Conservation (phyloP, 2,888 invertebrate species). For the Quadriops clusia region DNA sequence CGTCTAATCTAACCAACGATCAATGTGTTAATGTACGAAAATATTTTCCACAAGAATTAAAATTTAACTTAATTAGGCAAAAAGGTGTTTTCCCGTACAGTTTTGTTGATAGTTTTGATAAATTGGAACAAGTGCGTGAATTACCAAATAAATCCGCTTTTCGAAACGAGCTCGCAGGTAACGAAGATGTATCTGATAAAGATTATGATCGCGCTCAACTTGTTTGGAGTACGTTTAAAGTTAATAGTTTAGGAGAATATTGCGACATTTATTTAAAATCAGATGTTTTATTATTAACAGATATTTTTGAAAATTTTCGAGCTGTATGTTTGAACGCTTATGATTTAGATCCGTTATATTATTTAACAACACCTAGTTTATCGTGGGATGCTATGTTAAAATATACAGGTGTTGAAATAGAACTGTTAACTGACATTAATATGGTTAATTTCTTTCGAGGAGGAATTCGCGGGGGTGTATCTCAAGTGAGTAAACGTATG, state of each 20-base stretch:
- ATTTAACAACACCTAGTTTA: too few species aligned
- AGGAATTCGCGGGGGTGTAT: too few species aligned
- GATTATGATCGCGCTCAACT: conserved; percentile 21
- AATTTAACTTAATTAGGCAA: conserved; percentile 15
- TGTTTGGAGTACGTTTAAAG: conserved; percentile 20
- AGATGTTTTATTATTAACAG: conserved; percentile 21
- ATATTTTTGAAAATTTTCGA: conserved; percentile 24
- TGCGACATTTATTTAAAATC: conserved; percentile 20
- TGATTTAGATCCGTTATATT: conserved; percentile 21
- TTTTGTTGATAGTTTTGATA: conserved; percentile 11
- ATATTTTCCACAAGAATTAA: conserved; percentile 2
- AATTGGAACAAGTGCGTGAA: conserved; percentile 10
- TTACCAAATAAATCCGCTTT: conserved; percentile 12
- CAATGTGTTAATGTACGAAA: too few species aligned
- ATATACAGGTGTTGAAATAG: too few species aligned
- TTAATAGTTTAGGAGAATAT: conserved; percentile 21
- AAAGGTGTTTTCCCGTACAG: conserved; percentile 27
- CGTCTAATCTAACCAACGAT: too few species aligned
- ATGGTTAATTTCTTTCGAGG: too few species aligned
- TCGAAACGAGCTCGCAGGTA: conserved; percentile 13
- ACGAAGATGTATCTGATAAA: conserved; percentile 13
- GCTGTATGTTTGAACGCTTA: conserved; percentile 18
- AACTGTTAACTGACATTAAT: too few species aligned
- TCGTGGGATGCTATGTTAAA: too few species aligned
- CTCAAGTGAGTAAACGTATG: too few species aligned